Base-by-base conservation (phyloP, 2,888 invertebrate genomes). In the Phania funesta region DNA sequence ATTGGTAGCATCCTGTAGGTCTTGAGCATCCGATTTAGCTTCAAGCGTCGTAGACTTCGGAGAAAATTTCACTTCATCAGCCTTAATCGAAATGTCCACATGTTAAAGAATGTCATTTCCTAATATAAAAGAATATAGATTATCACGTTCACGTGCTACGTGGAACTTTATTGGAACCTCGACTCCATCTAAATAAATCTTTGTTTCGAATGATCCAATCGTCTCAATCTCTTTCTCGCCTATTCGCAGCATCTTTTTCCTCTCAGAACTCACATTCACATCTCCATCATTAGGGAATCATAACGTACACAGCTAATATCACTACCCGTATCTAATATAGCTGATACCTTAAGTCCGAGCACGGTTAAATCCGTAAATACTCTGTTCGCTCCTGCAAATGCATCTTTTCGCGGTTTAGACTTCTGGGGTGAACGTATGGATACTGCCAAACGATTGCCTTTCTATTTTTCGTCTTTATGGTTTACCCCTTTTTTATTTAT, bases 21-120 rank as follows among this genome's bases (percentile, higher is more conserved):
- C 7, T 29, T 29, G 4, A 29, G 4, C 5, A 26, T 26, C n/a
- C 3, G 13, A n/a, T 24, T 41, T 5, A 8, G 4, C 13, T 16
- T 60, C 24, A 13, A 18, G 24, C 38, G 13, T n/a, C 13, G 16
- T n/a, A 38, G 41, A 41, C 24, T 60, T 60, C 16, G n/a, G 2
- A n/a, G 29, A 29, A n/a, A 65, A 65, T 11, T 26, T 62, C 16
- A 22, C 35, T 8, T 50, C 65, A 2, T 65, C 65, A 1, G 20
- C 50, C 3, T 48, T 35, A 9, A 68, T 54, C 16, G 13, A 4
- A 18, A 68, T 8, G n/a, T 65, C 24, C 1, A 62, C 62, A 22
- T 50, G n/a, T 22, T 32, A n/a, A 6, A 65, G n/a, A n/a, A 65
- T 29, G 7, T 50, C 50, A 9, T 65, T 65, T 1, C 65, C 65